A percentile compares a stretch with the other conserved stretches of the same genome.
These are phyloP conservation scores for Turnix velox DNA, from an alignment of 2,113 vertebrate genomes.

Conservation along the genomic window DNA sequence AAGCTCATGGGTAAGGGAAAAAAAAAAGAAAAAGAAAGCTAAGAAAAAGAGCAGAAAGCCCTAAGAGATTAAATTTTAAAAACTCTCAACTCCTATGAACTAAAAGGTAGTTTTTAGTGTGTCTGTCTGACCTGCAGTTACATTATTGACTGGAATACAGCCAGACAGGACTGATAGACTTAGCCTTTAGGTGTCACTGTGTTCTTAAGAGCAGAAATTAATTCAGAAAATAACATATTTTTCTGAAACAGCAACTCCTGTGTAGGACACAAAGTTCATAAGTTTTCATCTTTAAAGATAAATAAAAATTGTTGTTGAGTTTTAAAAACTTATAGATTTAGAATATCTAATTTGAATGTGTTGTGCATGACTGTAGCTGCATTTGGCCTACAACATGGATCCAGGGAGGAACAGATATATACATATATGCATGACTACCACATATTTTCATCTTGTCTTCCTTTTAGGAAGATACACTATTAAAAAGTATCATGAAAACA, in stretches of 20 bases:
- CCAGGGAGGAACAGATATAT: background rate
- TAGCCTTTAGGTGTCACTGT: conserved; percentile 46
- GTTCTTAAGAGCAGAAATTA: background rate
- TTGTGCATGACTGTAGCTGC: background rate
- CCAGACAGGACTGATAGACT: background rate
- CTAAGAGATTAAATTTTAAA: background rate
- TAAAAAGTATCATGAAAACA: background rate
- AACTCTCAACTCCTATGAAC: background rate
- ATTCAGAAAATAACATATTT: background rate
- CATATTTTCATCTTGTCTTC: background rate
- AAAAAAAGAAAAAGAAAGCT: background rate
- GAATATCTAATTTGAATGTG: background rate
- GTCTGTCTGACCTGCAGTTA: background rate
- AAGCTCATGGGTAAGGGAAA: background rate
- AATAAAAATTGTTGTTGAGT: background rate
- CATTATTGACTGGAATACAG: background rate
- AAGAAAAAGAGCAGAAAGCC: background rate
- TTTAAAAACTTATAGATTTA: background rate
- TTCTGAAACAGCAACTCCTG: background rate
- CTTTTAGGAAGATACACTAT: background rate
- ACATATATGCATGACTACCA: background rate
- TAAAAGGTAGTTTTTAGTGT: background rate
- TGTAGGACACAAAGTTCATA: background rate
- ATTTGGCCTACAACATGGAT: background rate
- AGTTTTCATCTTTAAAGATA: background rate